These are phyloP conservation scores for Xiphophorus hellerii DNA, from an alignment of 2,113 vertebrate species.

Conservation along the genomic window DNA sequence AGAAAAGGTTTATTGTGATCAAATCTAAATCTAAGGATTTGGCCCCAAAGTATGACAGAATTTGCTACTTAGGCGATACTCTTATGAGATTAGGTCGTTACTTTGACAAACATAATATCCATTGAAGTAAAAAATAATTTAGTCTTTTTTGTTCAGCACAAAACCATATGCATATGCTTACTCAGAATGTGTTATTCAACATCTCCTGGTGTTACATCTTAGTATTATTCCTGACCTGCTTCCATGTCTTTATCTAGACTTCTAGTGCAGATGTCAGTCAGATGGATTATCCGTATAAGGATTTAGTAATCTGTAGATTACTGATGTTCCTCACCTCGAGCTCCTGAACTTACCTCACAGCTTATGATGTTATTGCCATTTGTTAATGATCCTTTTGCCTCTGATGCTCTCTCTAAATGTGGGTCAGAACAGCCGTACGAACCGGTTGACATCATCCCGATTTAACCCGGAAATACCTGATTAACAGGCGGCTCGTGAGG, in stretches of 20 bases:
- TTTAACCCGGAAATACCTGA: conserved; percentile 11
- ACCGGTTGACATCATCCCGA: conserved; percentile 16
- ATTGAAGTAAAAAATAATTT: not conserved
- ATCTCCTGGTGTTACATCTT: not conserved
- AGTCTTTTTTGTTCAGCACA: not conserved
- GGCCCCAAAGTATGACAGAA: too few species aligned
- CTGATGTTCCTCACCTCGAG: conserved; percentile 55
- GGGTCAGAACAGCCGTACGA: conserved; percentile 39
- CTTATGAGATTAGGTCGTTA: not conserved
- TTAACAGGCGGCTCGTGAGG: conserved; percentile 29
- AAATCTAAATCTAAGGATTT: not conserved
- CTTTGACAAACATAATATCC: not conserved
- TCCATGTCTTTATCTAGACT: conserved; percentile 12
- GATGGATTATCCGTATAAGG: conserved; percentile 40
- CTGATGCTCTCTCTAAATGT: conserved; percentile 37
- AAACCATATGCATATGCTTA: too few species aligned
- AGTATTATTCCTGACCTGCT: conserved; percentile 2
- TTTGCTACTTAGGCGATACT: too few species aligned
- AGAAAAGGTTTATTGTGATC: not conserved
- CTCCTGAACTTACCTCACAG: conserved; percentile 39
- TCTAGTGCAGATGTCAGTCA: conserved; percentile 44
- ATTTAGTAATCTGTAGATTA: conserved; percentile 66
- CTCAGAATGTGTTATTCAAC: not conserved
- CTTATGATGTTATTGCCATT: conserved; percentile 52
- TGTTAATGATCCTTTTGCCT: conserved; percentile 45